Evolutionary conservation across 2,888 invertebrate genomes (phyloP).

Genomic region (Platycheirus rosarum): DNA sequence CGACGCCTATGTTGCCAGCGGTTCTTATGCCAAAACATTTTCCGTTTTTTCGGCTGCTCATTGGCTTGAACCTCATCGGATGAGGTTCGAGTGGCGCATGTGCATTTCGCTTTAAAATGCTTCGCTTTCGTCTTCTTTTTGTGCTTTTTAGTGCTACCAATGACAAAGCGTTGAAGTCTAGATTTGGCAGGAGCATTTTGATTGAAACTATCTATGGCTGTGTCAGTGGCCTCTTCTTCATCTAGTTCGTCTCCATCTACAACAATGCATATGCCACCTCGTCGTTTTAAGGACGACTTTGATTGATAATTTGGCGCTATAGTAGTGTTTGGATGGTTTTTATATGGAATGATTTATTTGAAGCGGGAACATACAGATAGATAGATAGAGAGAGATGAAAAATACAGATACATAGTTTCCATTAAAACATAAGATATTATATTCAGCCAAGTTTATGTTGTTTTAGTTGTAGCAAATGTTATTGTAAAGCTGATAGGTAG

Average conservation of each 20-base stretch:
- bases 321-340: slow-evolving; percentile 50
- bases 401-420: slow-evolving; percentile 73
- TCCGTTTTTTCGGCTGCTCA: slow-evolving; percentile 75
- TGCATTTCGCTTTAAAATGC: slow-evolving; percentile 73
- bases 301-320: slow-evolving; percentile 73
- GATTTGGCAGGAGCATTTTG: slow-evolving; percentile 63
- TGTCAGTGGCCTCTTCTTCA: slow-evolving; percentile 79
- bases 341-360: slow-evolving; percentile 59
- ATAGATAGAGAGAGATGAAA: slow-evolving; percentile 58
- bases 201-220: slow-evolving; percentile 62
- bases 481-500: too few relatives aligned
- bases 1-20: slow-evolving; percentile 79
- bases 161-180: slow-evolving; percentile 71
- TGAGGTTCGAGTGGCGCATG: slow-evolving; percentile 77
- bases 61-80: slow-evolving; percentile 75
- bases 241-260: slow-evolving; percentile 82
- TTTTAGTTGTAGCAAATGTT: background rate
- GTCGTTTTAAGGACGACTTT: slow-evolving; percentile 82
- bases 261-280: slow-evolving; percentile 83
- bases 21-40: slow-evolving; percentile 80
- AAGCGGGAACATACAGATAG: slow-evolving; percentile 62
- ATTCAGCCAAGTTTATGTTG: slow-evolving; percentile 57
- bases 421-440: slow-evolving; percentile 49
- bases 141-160: slow-evolving; percentile 71
- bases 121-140: slow-evolving; percentile 65